Base-by-base conservation (phyloP, 92 coral and sea anemone genomes). In the Bergia puertoricense region DNA sequence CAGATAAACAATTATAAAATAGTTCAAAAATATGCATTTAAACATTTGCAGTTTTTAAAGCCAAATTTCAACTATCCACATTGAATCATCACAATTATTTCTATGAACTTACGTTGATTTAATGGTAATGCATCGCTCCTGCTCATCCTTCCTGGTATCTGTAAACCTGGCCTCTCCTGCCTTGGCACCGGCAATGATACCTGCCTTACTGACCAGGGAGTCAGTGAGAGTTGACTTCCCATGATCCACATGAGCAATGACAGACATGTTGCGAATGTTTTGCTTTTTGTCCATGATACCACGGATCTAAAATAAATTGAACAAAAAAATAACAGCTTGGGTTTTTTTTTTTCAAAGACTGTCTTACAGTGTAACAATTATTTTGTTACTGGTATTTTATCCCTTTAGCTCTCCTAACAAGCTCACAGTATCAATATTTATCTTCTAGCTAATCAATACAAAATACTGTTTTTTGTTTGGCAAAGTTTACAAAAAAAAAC, bases 241-340 rank as follows among this genome's bases (percentile, higher is more conserved):
- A 90, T 96, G 99, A 77, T 96, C 99, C 77, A 96, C 99, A 90
- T 96, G 99, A 67, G 99, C 99, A 92, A 96, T 96, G 57, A 96
- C 99, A 39, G 99, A 96, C 99, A 96, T 96, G 88, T 96, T 96
- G 30, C 99, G 91, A 90, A 96, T 96, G 86, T 96, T 96, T 44
- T 93, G 89, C 88, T 96, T 96, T 76, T 95, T 96, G 81, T 96
- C 99, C 99, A 96, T 96, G 91, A 96, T 95, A 73, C 73, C 89
- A 92, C 99, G 99, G 95, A 96, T 96, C 99, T 96, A 89, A 81
- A 77, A 85, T 39, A 77, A 48, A 41, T 59, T 39, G 71, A 37
- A 37, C 39, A 77, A 37, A 13, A 80, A 6, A 51, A 23, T 44
- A 48, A 23, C 37, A 75, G 16, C 2, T 11, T 54, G 59, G 59